Percentiles rank a stretch among this genome's conserved stretches.
phyloP scores from a whole-genome alignment of 1,140 invertebrate genomes.

The Cecropterus lyciades region DNA sequence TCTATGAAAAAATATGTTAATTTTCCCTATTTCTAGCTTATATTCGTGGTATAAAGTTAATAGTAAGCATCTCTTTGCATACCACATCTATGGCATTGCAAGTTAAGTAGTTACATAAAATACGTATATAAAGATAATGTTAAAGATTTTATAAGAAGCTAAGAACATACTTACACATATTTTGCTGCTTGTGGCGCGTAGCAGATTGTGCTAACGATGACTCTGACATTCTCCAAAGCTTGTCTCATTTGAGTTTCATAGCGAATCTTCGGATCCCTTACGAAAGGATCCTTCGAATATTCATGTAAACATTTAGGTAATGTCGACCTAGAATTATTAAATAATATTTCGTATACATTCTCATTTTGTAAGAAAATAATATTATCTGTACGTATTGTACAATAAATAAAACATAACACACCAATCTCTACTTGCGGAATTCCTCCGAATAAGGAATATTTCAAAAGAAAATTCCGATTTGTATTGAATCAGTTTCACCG shows the following conservation, averaged over 20 bases:
- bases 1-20: too few relatives aligned
- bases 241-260: neutral
- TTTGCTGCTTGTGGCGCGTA: conserved; percentile 39
- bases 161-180: neutral
- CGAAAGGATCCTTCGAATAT: conserved; percentile 43
- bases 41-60: too few relatives aligned
- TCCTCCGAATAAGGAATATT: conserved; percentile 61
- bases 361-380: conserved; percentile 20
- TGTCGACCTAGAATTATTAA: neutral
- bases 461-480: conserved; percentile 49
- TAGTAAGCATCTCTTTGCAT: too few relatives aligned
- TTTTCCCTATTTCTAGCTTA: too few relatives aligned
- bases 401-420: conserved; percentile 38
- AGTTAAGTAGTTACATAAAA: too few relatives aligned
- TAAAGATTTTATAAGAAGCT: too few relatives aligned
- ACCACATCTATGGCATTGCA: too few relatives aligned
- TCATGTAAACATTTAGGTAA: neutral
- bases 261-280: neutral
- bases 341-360: neutral
- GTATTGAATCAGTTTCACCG: conserved; percentile 57
- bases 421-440: conserved; percentile 64
- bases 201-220: conserved; percentile 3
- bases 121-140: too few relatives aligned
- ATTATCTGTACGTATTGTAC: neutral
- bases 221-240: neutral